Conservation (phyloP, 1,140 invertebrate species). For the Drosophila insularis region DNA sequence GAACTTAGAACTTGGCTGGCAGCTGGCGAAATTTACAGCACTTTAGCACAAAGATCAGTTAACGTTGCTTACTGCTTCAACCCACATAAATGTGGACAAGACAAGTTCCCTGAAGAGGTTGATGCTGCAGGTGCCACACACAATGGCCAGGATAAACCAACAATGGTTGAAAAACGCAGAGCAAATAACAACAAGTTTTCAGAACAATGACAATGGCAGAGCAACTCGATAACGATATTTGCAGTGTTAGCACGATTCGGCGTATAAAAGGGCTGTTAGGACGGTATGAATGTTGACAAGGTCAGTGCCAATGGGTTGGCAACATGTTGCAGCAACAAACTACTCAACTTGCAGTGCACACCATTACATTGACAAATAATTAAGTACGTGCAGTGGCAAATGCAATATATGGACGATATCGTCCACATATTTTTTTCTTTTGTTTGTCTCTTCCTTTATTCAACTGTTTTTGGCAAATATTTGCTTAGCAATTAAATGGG, state of each 20-base stretch:
- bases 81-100: conserved; percentile 33
- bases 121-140: conserved; percentile 12
- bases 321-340: conserved; percentile 9
- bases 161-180: not conserved
- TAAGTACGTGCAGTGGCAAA: conserved; percentile 36
- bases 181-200: not conserved
- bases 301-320: conserved; percentile 8
- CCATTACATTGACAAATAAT: conserved; percentile 53
- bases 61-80: conserved; percentile 33
- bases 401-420: not conserved
- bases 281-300: not conserved
- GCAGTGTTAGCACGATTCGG: not conserved
- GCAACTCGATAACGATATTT: conserved; percentile 2
- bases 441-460: conserved; percentile 17
- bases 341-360: conserved; percentile 25
- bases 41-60: conserved; percentile 43
- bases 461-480: conserved; percentile 43
- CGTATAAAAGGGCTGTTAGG: not conserved
- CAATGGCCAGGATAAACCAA: conserved; percentile 24
- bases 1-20: conserved; percentile 28
- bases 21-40: conserved; percentile 40
- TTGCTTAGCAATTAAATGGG: conserved; percentile 52
- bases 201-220: not conserved
- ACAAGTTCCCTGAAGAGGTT: not conserved
- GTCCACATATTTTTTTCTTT: not conserved